These are phyloP conservation scores for Hypolimnas misippus DNA, from an alignment of 2,888 invertebrate genomes.

Conservation along the genomic window DNA sequence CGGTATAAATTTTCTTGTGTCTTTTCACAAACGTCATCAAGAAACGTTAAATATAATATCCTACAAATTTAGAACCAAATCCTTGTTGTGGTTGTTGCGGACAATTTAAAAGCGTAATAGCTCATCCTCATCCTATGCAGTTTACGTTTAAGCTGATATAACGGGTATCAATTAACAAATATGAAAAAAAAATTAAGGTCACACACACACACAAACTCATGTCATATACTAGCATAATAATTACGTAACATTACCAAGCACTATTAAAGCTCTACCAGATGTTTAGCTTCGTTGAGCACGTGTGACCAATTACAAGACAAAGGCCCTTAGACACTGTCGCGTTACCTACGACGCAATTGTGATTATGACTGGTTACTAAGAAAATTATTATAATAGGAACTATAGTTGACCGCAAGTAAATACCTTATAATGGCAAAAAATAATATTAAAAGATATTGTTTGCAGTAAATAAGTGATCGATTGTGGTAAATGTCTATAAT, in stretches of 20 bases:
- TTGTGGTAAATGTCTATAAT: not conserved
- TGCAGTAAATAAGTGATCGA: not conserved
- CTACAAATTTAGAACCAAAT: too few relatives aligned
- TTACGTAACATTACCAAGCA: conserved; percentile 30
- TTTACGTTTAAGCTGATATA: not conserved
- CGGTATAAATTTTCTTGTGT: too few relatives aligned
- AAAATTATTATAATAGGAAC: conserved; percentile 14
- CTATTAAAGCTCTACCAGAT: conserved; percentile 25
- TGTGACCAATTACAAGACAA: conserved; percentile 68
- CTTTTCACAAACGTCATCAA: too few relatives aligned
- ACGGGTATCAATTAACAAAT: not conserved
- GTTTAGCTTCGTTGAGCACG: conserved; percentile 50
- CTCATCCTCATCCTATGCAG: too few relatives aligned
- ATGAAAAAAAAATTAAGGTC: not conserved
- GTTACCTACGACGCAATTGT: conserved; percentile 13
- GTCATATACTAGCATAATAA: conserved; percentile 11
- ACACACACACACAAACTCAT: not conserved
- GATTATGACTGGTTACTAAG: conserved; percentile 27
- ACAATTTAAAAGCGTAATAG: too few relatives aligned
- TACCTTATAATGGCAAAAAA: not conserved
- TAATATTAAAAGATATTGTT: not conserved
- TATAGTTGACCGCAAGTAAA: conserved; percentile 1
- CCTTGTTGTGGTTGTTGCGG: too few relatives aligned
- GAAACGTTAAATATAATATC: too few relatives aligned
- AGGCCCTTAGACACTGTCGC: conserved; percentile 52